These are phyloP conservation scores for Rutilus rutilus DNA, from an alignment of 2,113 vertebrate genomes.

Conservation along the genomic window DNA sequence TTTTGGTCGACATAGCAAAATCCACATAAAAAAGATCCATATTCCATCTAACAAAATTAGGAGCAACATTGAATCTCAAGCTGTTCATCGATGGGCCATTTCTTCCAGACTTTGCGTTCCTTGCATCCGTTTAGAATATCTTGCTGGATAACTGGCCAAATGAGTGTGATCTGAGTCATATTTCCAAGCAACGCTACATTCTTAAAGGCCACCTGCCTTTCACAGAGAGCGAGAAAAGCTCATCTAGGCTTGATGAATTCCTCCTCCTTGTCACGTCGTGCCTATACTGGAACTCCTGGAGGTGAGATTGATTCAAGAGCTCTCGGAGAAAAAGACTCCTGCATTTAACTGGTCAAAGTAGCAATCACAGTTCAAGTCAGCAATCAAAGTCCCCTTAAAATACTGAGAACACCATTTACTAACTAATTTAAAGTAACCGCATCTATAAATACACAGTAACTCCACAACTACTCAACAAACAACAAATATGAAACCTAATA, in stretches of 20 bases:
- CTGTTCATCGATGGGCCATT: slow-evolving; percentile 31
- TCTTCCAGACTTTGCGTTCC: background rate
- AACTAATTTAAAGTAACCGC: background rate
- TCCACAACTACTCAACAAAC: background rate
- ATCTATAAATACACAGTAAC: background rate
- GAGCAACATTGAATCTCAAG: background rate
- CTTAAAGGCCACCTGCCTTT: slow-evolving; percentile 49
- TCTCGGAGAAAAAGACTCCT: background rate
- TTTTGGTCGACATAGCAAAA: no score
- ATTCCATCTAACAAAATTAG: no score
- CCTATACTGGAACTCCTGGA: background rate
- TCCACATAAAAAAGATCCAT: no score
- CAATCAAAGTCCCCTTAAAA: slow-evolving; percentile 5
- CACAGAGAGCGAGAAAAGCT: slow-evolving; percentile 9
- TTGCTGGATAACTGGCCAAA: slow-evolving; percentile 42
- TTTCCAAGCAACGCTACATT: slow-evolving; percentile 8
- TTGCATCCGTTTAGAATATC: background rate
- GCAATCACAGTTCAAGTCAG: background rate
- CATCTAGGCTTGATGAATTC: slow-evolving; percentile 39
- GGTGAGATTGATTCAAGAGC: background rate
- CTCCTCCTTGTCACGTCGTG: slow-evolving; percentile 17
- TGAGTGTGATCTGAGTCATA: slow-evolving; percentile 39
- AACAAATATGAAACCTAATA: background rate
- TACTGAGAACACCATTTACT: background rate
- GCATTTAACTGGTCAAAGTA: background rate